phyloP scores from a whole-genome alignment of 2,797 vertebrate genomes.

The Gallirallus australis region DNA sequence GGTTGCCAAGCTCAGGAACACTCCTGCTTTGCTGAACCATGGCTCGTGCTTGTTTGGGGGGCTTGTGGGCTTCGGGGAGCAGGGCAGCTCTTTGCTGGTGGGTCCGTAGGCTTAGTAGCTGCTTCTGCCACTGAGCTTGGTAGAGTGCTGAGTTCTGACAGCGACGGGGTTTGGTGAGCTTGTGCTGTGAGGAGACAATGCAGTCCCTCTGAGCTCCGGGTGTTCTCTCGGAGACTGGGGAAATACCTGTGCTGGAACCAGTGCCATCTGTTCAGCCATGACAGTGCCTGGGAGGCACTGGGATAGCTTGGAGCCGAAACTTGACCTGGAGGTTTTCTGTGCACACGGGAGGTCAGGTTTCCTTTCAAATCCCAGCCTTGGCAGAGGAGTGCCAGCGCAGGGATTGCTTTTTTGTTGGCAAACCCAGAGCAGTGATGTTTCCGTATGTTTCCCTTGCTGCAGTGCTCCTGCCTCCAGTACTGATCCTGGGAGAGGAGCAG shows the following conservation, averaged over 20 bases:
- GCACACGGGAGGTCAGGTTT: slow-evolving; percentile 1
- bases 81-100: background rate
- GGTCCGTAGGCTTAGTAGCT: background rate
- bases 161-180: accelerated
- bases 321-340: slow-evolving; percentile 49
- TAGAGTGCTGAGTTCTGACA: accelerated
- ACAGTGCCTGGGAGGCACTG: background rate
- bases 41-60: accelerated
- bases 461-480: background rate
- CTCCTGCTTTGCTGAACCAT: background rate
- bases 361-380: slow-evolving; percentile 10
- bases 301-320: background rate
- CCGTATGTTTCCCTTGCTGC: background rate
- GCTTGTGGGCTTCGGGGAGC: background rate
- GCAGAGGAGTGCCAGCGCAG: background rate
- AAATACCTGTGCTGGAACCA: background rate
- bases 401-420: background rate
- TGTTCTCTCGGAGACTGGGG: background rate
- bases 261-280: background rate
- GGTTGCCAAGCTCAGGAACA: background rate
- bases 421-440: accelerated
- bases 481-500: background rate
- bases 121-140: too few relatives aligned
- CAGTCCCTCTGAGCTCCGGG: accelerated
- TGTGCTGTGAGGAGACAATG: background rate